Evolutionary conservation across 2,113 vertebrate species (phyloP), one percentile per base, ranked within the genome.

Genomic region (Hydrochoerus hydrochaeris): DNA sequence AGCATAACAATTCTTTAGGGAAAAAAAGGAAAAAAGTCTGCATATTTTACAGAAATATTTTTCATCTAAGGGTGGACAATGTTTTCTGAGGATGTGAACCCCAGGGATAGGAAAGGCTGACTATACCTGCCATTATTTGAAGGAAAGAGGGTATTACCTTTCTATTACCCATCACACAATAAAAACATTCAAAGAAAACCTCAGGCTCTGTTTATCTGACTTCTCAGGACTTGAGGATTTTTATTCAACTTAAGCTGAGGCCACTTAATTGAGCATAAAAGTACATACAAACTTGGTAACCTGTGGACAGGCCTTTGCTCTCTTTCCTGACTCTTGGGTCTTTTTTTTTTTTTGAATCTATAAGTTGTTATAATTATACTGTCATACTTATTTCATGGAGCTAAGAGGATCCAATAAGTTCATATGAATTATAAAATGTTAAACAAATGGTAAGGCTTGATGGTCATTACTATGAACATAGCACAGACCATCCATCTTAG

Each of bases 381-480:
- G 7, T 63, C 0, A 0, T 35, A 32, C 71, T 88, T 77, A 44
- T 57, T 95, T 69, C 22, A 24, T 0, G n/a, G 89, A 89, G 83
- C 84, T 71, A 1, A 30, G 32, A 16, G n/a, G 83, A 84, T 73
- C 78, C 86, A 67, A 7, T 30, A 78, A 57, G 65, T 96, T 97
- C 86, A 88, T 16, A 62, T 88, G 84, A 92, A 67, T 69, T 75
- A 73, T 93, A 92, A 97, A 96, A 96, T 96, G 96, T 96, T 97
- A 96, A 95, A 87, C 85, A 97, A 94, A 97, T 88, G 89, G 95
- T 94, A 94, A 97, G 91, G 49, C 83, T 94, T 96, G 93, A 93
- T 93, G 91, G 95, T 75, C 85, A 86, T 96, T 93, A 82, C 84
- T 84, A 94, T 81, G 96, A 96, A 86, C 83, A 57, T 12, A 80